phyloP scores from a whole-genome alignment of 2,888 invertebrate genomes.

The Tachina lurida region DNA sequence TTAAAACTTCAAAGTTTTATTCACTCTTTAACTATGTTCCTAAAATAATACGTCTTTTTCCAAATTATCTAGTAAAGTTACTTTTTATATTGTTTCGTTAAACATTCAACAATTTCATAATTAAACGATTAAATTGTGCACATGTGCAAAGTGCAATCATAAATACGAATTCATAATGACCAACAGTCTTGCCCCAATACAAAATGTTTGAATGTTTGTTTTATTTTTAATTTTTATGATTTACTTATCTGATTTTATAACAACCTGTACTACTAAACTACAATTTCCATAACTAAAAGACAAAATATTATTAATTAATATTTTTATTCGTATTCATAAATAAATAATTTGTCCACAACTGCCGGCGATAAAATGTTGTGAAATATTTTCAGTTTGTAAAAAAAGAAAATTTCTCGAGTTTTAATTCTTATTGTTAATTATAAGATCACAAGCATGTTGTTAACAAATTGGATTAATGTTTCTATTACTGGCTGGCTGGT shows the following conservation, averaged over 20 bases:
- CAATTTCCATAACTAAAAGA: constrained; percentile 14
- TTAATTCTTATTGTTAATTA: constrained; percentile 35
- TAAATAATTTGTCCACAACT: constrained; percentile 40
- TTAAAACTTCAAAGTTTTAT: no score
- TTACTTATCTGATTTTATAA: neutral
- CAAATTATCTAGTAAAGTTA: no score
- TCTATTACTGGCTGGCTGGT: constrained; percentile 22
- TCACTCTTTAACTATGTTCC: no score
- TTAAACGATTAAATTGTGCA: no score
- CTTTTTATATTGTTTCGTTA: no score
- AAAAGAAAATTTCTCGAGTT: constrained; percentile 27
- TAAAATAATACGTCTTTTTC: no score
- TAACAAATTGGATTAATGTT: constrained; percentile 61
- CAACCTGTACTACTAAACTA: neutral
- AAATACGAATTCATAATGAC: no score
- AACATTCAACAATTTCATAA: no score
- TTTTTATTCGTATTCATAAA: constrained; percentile 26
- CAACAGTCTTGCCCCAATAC: no score
- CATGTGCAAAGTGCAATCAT: no score
- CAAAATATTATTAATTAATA: constrained; percentile 47
- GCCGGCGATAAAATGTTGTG: constrained; percentile 53
- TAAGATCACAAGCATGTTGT: constrained; percentile 57
- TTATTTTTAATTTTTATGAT: neutral
- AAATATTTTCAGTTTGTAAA: constrained; percentile 20
- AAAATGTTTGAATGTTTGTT: no score